A percentile compares a stretch with the other conserved stretches of the same genome.
phyloP scores from a whole-genome alignment of 1,140 invertebrate genomes.

The Drosophila sp. region DNA sequence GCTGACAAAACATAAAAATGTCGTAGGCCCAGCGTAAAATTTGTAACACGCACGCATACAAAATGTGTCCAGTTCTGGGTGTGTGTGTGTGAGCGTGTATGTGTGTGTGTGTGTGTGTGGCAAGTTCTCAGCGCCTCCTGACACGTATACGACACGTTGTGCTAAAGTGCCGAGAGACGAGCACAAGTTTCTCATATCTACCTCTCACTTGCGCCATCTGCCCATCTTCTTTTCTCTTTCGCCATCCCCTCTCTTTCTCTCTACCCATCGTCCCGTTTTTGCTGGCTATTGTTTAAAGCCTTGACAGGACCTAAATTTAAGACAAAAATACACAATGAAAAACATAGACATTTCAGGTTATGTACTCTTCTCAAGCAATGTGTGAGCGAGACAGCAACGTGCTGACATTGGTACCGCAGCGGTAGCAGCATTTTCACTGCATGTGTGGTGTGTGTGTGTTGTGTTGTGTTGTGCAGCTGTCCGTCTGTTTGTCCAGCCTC shows the following conservation, averaged over 20 bases:
- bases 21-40: conserved; percentile 46
- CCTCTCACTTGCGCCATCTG: background rate
- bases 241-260: background rate
- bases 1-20: conserved; percentile 68
- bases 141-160: conserved; percentile 52
- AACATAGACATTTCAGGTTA: background rate
- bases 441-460: too few relatives aligned
- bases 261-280: conserved; percentile 6
- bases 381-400: background rate
- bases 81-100: background rate
- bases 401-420: background rate
- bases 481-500: background rate
- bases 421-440: background rate
- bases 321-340: conserved; percentile 36
- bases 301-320: conserved; percentile 47
- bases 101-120: conserved; percentile 8
- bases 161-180: conserved; percentile 36
- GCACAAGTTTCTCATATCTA: conserved; percentile 24
- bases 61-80: conserved; percentile 50
- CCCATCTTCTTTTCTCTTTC: background rate
- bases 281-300: conserved; percentile 58
- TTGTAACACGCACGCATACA: conserved; percentile 70
- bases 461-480: too few relatives aligned
- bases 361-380: background rate
- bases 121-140: conserved; percentile 31